Percentiles rank a stretch among this genome's conserved stretches.
phyloP scores from a whole-genome alignment of 2,888 invertebrate species.

The Holacanthella duospinosa region DNA sequence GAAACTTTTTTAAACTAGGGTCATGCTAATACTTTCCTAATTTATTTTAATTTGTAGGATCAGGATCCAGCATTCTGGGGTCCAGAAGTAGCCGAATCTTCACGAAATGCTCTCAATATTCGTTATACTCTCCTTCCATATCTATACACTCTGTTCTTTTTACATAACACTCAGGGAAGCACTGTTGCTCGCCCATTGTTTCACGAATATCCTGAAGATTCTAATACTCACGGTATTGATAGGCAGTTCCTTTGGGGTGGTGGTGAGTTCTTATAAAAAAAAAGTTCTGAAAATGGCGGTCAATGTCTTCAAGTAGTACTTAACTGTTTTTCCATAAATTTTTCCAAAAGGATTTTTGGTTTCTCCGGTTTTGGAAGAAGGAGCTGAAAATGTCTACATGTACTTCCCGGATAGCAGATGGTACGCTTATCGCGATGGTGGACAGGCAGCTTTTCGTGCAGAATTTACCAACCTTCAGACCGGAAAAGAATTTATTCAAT shows the following conservation, averaged over 20 bases:
- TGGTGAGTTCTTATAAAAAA: too few relatives aligned
- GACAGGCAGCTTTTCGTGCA: slow-evolving; percentile 41
- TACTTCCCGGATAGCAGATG: slow-evolving; percentile 57
- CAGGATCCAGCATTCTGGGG: slow-evolving; percentile 77
- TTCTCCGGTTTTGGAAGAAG: slow-evolving; percentile 55
- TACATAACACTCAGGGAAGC: slow-evolving; percentile 57
- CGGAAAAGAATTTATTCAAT: slow-evolving; percentile 53
- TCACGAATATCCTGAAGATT: slow-evolving; percentile 49
- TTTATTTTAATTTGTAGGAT: too few relatives aligned
- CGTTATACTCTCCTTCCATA: slow-evolving; percentile 67
- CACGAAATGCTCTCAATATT: slow-evolving; percentile 52
- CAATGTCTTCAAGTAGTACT: too few relatives aligned
- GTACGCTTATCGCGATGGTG: slow-evolving; percentile 51
- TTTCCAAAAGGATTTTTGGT: too few relatives aligned
- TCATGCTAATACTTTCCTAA: background rate
- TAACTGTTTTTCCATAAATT: too few relatives aligned
- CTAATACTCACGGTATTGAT: slow-evolving; percentile 55
- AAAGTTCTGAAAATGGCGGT: too few relatives aligned
- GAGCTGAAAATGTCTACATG: slow-evolving; percentile 42
- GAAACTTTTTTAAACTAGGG: background rate
- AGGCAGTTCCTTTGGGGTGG: slow-evolving; percentile 68
- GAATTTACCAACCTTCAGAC: slow-evolving; percentile 47
- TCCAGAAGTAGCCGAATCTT: slow-evolving; percentile 54
- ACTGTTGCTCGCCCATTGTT: slow-evolving; percentile 66
- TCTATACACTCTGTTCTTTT: slow-evolving; percentile 52